These are phyloP conservation scores for Panzeria rudis DNA, from an alignment of 2,888 invertebrate species.

Conservation along the genomic window DNA sequence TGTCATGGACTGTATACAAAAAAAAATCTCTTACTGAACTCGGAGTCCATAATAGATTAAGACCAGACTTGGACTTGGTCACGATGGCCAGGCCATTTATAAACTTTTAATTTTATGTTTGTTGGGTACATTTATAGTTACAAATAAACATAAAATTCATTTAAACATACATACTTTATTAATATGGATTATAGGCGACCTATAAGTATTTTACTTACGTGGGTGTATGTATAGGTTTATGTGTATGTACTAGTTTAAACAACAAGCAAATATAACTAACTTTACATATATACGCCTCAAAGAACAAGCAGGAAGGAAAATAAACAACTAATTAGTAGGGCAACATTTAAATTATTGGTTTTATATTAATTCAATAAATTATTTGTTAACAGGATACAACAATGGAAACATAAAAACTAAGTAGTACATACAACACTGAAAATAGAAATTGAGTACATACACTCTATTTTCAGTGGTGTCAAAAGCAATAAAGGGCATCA, in stretches of 20 bases:
- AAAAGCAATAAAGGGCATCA: too few relatives aligned
- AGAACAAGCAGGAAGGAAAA: constrained; percentile 47
- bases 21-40: too few relatives aligned
- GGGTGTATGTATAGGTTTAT: background rate
- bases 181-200: constrained; percentile 45
- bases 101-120: background rate
- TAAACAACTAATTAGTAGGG: constrained; percentile 64
- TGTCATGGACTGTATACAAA: too few relatives aligned
- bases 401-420: background rate
- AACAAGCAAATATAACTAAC: constrained; percentile 24
- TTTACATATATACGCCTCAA: constrained; percentile 15
- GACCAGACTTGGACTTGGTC: too few relatives aligned
- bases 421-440: background rate
- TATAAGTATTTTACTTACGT: constrained; percentile 1
- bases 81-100: too few relatives aligned
- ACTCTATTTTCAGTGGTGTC: too few relatives aligned
- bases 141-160: constrained; percentile 4
- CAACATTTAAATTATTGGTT: constrained; percentile 64
- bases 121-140: background rate
- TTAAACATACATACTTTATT: constrained; percentile 43
- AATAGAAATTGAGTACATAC: background rate
- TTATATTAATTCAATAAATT: constrained; percentile 56
- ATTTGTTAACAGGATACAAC: constrained; percentile 25
- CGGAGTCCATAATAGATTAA: too few relatives aligned
- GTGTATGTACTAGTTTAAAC: background rate